phyloP scores from a whole-genome alignment of 2,888 invertebrate genomes.

The Odontomyia ornata region DNA sequence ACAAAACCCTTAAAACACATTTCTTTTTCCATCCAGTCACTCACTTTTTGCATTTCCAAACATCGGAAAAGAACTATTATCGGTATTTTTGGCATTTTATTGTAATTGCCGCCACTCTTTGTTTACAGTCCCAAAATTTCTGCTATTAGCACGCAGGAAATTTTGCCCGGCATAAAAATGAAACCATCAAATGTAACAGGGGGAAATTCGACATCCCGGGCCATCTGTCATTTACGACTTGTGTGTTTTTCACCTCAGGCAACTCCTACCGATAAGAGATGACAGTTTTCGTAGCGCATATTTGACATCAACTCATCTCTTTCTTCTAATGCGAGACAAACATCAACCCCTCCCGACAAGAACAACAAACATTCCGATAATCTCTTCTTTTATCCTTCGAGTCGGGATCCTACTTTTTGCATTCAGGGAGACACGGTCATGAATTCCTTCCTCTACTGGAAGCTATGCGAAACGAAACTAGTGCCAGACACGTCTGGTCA shows the following conservation, averaged over 20 bases:
- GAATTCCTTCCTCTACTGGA: no score
- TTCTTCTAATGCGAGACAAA: background rate
- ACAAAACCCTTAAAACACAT: no score
- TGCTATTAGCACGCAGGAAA: background rate
- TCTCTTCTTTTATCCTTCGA: background rate
- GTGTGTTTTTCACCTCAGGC: background rate
- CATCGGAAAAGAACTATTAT: no score
- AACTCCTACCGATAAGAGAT: constrained; percentile 6
- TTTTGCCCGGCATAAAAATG: background rate
- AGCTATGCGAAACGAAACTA: no score
- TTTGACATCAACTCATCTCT: background rate
- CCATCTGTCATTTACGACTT: background rate
- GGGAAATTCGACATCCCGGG: constrained; percentile 22
- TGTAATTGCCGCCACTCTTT: background rate
- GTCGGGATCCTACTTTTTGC: background rate
- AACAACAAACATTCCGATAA: background rate
- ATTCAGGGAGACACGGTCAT: background rate
- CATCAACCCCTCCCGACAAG: background rate
- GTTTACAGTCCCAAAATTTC: background rate
- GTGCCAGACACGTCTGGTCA: no score
- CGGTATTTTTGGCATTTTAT: no score
- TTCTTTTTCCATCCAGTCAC: no score
- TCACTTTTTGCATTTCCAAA: no score
- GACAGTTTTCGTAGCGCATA: background rate
- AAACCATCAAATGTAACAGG: constrained; percentile 11